A percentile compares a stretch with the other conserved stretches of the same genome.
Conservation (phyloP, 2,113 vertebrate species). For the Odocoileus hemionus region DNA sequence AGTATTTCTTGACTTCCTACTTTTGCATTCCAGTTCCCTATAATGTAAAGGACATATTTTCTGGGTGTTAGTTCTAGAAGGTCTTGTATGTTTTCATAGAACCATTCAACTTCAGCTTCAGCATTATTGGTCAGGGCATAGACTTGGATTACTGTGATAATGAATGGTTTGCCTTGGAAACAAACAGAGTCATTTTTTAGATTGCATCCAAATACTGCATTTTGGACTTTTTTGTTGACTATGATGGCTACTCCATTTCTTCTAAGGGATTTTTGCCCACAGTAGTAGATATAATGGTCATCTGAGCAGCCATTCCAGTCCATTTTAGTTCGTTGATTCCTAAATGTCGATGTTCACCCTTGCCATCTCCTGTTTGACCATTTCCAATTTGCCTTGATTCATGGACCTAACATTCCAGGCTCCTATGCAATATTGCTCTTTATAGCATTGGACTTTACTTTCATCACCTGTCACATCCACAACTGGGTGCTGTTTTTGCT, state of each 20-base stretch:
- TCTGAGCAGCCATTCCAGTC: neutral
- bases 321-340: neutral
- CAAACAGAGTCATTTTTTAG: neutral
- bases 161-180: neutral
- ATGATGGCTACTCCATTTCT: neutral
- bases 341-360: neutral
- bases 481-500: neutral
- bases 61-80: neutral
- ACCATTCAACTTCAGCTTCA: neutral
- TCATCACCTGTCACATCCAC: neutral
- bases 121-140: neutral
- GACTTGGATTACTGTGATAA: neutral
- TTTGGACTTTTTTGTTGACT: neutral
- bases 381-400: neutral
- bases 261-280: neutral
- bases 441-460: neutral
- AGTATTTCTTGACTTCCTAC: neutral
- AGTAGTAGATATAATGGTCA: neutral
- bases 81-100: neutral
- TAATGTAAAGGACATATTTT: neutral
- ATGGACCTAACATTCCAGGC: neutral
- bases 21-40: neutral
- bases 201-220: neutral
- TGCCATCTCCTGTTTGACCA: neutral
- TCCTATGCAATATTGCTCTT: neutral